Evolutionary conservation across 2,113 vertebrate species (phyloP), one percentile per base, ranked within the genome.

Genomic region (Capreolus pygargus): DNA sequence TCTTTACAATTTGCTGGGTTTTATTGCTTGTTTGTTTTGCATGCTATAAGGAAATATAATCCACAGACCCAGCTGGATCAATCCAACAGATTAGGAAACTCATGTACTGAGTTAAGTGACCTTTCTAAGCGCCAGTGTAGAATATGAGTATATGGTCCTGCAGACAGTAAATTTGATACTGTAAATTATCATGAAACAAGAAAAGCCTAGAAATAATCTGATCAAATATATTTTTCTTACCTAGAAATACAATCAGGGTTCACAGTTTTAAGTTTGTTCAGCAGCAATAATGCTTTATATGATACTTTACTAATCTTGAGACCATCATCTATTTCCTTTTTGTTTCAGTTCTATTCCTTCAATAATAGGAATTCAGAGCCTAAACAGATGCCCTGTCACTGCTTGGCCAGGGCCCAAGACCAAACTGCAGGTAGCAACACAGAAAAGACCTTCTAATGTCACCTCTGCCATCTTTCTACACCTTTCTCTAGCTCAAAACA

Each of bases 401-500:
- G 47, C 19, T 27, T 98, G 98, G 97, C 95, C 45, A 55, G 61
- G 54, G 45, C 17, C 86, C 97, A 98, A 84, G 55, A 70, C 50
- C 12, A 54, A 95, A 92, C 92, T 89, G 95, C 96, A 97, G 92
- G 95, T 81, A 88, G 85, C 47, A 52, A 74, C 79, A 60, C 57
- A 89, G 86, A 54, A 86, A 97, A 95, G 86, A n/a, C 93, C 70
- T 96, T 97, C 67, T 79, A 39, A 82, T 76, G 88, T 91, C 95
- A 93, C 86, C 76, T 82, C 70, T 61, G 47, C 6, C 0, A 5
- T 84, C 47, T 64, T 50, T 70, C 89, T 30, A 89, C 16, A 30
- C 83, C 36, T 47, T 55, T 95, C 76, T 76, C 21, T 17, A 76
- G 54, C 81, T 82, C 50, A 76, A 36, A 93, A 83, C 60, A 78